These are phyloP conservation scores for Xenops minutus DNA, from an alignment of 2,797 vertebrate genomes.

Conservation along the genomic window DNA sequence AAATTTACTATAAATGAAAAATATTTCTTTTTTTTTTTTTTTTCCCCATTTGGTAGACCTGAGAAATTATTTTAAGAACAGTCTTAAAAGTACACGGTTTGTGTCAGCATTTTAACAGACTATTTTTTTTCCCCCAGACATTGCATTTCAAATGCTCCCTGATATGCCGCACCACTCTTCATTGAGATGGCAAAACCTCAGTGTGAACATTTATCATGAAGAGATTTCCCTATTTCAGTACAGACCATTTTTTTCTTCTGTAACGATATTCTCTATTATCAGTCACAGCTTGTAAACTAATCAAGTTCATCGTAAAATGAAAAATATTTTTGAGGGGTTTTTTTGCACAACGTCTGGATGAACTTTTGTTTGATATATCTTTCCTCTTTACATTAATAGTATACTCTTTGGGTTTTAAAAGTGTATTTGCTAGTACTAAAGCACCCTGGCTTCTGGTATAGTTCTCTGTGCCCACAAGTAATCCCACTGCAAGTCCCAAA, in stretches of 20 bases:
- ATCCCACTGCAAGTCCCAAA: not conserved
- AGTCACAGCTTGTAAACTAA: not conserved
- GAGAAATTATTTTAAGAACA: slow-evolving; percentile 11
- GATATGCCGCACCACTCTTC: not conserved
- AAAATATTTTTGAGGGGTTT: not conserved
- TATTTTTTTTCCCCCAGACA: not conserved
- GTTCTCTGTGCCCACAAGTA: not conserved
- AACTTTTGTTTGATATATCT: not conserved
- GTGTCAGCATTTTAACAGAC: not conserved
- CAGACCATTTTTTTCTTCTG: not conserved
- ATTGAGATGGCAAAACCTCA: not conserved
- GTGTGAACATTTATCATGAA: not conserved
- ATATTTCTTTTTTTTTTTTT: not conserved
- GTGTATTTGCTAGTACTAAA: not conserved
- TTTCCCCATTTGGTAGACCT: not conserved
- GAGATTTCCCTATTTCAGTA: not conserved
- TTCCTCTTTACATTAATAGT: not conserved
- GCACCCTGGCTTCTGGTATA: not conserved
- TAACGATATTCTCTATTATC: not conserved
- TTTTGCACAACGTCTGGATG: not conserved
- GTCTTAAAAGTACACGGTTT: not conserved
- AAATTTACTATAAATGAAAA: not conserved
- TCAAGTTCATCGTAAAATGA: not conserved
- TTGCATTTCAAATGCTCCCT: not conserved
- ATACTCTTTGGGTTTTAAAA: not conserved